Evolutionary conservation across 2,113 vertebrate species (phyloP), one percentile per base, ranked within the genome.

Genomic region (Piprites chloris): DNA sequence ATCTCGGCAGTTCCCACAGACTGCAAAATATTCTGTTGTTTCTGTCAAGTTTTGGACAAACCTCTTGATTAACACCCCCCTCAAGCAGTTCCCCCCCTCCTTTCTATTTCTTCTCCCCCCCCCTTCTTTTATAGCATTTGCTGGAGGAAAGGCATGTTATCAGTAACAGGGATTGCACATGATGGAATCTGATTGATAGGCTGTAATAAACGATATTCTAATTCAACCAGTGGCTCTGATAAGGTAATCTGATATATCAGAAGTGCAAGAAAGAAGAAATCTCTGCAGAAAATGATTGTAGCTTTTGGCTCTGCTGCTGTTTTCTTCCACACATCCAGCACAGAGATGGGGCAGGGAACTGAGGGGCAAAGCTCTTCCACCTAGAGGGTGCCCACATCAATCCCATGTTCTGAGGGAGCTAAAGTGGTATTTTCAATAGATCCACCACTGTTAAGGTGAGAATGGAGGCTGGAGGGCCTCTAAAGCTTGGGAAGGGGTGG

Each of bases 111-210:
- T 49, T 12, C 14, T 18, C 13, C 1, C 13, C 42, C 26, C 1
- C 8, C 35, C 32, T 39, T 67, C 67, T 87, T 93, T 77, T 35
- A 53, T 2, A 72, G 58, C 73, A 47, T 44, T 91, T 83, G 49
- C 90, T 87, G 77, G 85, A 81, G 74, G 78, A 79, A 91, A 55
- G 42, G 55, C 26, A 28, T 9, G 3, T 91, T 85, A 94, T 71
- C 75, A 47, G 79, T 44, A 74, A 28, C 5, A 77, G 55, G 50
- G 46, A 82, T 41, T 80, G 80, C 73, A 79, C 53, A 56, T 3
- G 93, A 85, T 76, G 81, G 74, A 74, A 86, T 86, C 85, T 90
- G 87, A 96, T 78, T 94, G 96, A 96, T 91, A 88, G 89, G 72
- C 84, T 84, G 44, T 44, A 95, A 92, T 94, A 95, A 95, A 91